Base-by-base conservation (phyloP, 2,113 vertebrate genomes). In the Ptychochromis oligacanthus region DNA sequence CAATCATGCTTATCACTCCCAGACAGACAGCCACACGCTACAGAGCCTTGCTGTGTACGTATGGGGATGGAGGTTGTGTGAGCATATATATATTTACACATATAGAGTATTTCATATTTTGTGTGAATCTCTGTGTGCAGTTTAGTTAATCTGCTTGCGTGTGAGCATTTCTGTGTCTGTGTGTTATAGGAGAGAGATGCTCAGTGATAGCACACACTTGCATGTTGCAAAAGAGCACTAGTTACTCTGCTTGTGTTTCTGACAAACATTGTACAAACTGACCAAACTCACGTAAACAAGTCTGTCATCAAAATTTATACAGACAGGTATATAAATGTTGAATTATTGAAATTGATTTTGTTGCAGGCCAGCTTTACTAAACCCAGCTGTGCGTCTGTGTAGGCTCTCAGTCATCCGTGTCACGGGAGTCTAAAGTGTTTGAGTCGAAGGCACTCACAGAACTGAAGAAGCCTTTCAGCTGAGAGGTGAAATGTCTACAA, bases 111-210 rank as follows among this genome's bases (percentile, higher is more conserved):
- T 14, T n/a, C 15, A 0, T 49, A 43, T 31, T 70, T 52, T 43
- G 15, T 22, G 72, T 64, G 49, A 13, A 31, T 78, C 17, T 55
- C 17, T 22, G 52, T 24, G 14, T 62, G 18, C 58, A 34, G 17
- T 20, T 46, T 28, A 64, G 24, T 46, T 20, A 34, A 31, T 22
- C 46, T 77, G 43, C 26, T n/a, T 20, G 31, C 1, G 20, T 38
- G 34, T 28, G n/a, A 49, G 20, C 5, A 20, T 28, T n/a, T 58
- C 15, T 79, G 46, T 56, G 60, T 40, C 2, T 56, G 70, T n/a
- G 65, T 52, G 26, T 49, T 52, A 62, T 28, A 18, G 54, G 46
- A 79, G 72, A 75, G 87, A 88, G 85, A 87, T 78, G 85, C 80
- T 84, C 9, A 17, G 31, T 49, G 52, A 81, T 43, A 56, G 38